Percentiles rank a stretch among this genome's conserved stretches.
phyloP scores from a whole-genome alignment of 2,888 invertebrate genomes.

The Chaitophorus viminalis region DNA sequence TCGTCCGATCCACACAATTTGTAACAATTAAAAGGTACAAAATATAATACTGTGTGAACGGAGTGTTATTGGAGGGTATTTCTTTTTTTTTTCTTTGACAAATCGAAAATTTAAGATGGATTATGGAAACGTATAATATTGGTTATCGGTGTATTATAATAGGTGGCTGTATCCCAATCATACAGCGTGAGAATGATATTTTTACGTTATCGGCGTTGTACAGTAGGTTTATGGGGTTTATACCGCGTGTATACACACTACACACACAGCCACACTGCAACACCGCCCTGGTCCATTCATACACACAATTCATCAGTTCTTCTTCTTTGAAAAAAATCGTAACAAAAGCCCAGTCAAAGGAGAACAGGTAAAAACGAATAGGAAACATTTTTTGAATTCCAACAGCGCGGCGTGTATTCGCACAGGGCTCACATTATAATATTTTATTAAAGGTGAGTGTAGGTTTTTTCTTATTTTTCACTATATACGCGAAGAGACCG shows the following conservation, averaged over 20 bases:
- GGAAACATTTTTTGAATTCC: constrained; percentile 4
- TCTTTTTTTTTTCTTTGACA: constrained; percentile 10
- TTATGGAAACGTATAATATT: not conserved
- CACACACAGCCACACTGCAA: not conserved
- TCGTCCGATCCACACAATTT: not conserved
- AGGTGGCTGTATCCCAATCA: not conserved
- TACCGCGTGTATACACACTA: not conserved
- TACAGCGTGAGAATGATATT: constrained; percentile 44
- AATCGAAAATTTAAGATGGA: not conserved
- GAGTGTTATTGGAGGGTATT: not conserved
- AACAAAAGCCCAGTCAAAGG: constrained; percentile 6
- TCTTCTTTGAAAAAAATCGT: not conserved
- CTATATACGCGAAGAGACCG: no score
- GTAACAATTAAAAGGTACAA: not conserved
- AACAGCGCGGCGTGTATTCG: not conserved
- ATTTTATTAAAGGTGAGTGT: no score
- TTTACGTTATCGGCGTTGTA: not conserved
- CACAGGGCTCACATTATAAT: no score
- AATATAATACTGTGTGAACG: no score
- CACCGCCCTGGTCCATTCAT: not conserved
- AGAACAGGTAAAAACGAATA: constrained; percentile 3
- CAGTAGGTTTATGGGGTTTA: not conserved
- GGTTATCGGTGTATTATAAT: not conserved
- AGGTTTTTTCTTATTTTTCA: no score
- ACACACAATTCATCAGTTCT: constrained; percentile 1